These are phyloP conservation scores for Gastrophryne carolinensis DNA, from an alignment of 2,797 vertebrate genomes.

Conservation along the genomic window DNA sequence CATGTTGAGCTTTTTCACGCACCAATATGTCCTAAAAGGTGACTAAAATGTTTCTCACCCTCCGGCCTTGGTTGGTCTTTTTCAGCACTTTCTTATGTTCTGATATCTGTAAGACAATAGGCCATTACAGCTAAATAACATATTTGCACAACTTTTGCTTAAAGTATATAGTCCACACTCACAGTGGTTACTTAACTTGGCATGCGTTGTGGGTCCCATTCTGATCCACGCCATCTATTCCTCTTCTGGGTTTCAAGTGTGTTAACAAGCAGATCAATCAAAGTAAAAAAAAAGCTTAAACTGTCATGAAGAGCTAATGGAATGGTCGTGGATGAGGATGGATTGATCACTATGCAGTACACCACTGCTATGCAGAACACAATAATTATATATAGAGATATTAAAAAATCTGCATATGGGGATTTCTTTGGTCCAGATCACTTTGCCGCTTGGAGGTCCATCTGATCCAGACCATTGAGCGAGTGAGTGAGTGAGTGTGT, in stretches of 20 bases:
- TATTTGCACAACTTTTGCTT: background rate
- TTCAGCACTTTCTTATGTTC: conserved; percentile 36
- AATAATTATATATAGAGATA: background rate
- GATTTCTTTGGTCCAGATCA: no score
- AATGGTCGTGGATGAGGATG: conserved; percentile 44
- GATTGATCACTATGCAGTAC: background rate
- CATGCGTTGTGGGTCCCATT: conserved; percentile 18
- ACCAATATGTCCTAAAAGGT: background rate
- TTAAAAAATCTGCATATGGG: background rate
- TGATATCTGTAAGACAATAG: conserved; percentile 29
- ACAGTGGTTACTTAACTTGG: conserved; percentile 20
- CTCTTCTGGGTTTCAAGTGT: conserved; percentile 31
- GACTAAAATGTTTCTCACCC: conserved; percentile 22
- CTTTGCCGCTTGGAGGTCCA: no score
- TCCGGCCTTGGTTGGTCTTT: conserved; percentile 14
- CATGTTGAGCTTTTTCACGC: background rate
- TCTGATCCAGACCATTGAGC: no score
- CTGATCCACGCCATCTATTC: conserved; percentile 42
- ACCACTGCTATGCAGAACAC: background rate
- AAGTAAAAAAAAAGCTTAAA: background rate
- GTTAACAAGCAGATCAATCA: background rate
- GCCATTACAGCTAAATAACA: background rate
- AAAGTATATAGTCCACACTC: background rate
- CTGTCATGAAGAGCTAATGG: conserved; percentile 25
- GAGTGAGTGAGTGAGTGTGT: no score